Base-by-base conservation (phyloP, 2,888 invertebrate species). In the Zaprionus obscuricornis region DNA sequence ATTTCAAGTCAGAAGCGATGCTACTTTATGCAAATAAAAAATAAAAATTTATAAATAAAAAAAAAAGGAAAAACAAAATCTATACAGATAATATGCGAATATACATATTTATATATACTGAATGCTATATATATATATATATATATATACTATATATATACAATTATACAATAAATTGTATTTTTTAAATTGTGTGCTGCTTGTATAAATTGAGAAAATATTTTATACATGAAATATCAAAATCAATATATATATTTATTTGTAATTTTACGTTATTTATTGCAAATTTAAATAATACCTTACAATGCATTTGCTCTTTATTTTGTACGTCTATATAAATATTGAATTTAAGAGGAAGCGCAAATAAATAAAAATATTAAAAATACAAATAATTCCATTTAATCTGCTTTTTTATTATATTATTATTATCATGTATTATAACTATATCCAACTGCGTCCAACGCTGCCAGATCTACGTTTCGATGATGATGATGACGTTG, bases 401-500 rank as follows among this genome's bases (percentile, higher is more conserved):
- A 20, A 3, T 8, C 1, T 10, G 5, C 43, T 34, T 2, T 18
- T 39, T 17, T 22, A 3, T n/a, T 24, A 1, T 20, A 20, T 18
- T 7, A 7, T 3, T 36, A 18, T 2, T 3, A 17, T 20, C 8
- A 16, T 8, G 2, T 14, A 20, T 26, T 7, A 2, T n/a, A 27
- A 22, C 27, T 86, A 90, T 47, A 90, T 88, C 90, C 90, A 90
- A 67, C 77, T 90, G 22, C 90, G 79, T 2, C 90, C 90, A 0
- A 88, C 89, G 47, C 90, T 90, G 17, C 90, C 90, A 0, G 90
- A 90, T 36, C 90, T 74, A 0, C 89, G 81, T 33, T 90, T 90
- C 17, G 58, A 63, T 0, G 87, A 70, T 37, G 76, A 50, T 4
- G 54, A 55, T 11, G 55, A 33, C 1, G 45, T 10, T 1, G 66